Evolutionary conservation across 2,888 invertebrate species (phyloP).

Genomic region (Leptothorax acervorum): DNA sequence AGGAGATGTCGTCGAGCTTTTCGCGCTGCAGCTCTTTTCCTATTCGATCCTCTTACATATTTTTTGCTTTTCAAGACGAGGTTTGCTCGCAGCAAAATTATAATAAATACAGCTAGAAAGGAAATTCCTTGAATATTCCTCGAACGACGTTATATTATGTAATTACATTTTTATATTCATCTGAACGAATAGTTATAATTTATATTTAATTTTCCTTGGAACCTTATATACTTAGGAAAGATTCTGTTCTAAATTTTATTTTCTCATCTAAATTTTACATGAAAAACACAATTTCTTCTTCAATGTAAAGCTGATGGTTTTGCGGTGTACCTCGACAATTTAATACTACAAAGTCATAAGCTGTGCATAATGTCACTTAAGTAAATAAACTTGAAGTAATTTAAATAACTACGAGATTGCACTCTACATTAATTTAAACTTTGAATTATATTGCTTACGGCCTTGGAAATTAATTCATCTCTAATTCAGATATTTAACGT

Average conservation of each 20-base stretch:
- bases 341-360: background rate
- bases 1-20: background rate
- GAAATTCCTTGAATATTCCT: background rate
- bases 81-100: background rate
- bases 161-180: background rate
- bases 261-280: background rate
- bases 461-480: slow-evolving; percentile 11
- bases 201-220: background rate
- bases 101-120: background rate
- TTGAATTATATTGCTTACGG: slow-evolving; percentile 6
- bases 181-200: background rate
- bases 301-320: background rate
- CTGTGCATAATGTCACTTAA: background rate
- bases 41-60: background rate
- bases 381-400: background rate
- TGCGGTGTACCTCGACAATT: background rate
- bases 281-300: background rate
- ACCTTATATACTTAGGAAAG: background rate
- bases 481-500: background rate
- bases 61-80: background rate
- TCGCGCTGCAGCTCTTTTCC: background rate
- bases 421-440: slow-evolving; percentile 26
- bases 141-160: background rate
- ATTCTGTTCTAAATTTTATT: background rate
- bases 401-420: slow-evolving; percentile 15